Conservation (phyloP, 1,140 invertebrate genomes). For the Holcopasites calliopsidis region DNA sequence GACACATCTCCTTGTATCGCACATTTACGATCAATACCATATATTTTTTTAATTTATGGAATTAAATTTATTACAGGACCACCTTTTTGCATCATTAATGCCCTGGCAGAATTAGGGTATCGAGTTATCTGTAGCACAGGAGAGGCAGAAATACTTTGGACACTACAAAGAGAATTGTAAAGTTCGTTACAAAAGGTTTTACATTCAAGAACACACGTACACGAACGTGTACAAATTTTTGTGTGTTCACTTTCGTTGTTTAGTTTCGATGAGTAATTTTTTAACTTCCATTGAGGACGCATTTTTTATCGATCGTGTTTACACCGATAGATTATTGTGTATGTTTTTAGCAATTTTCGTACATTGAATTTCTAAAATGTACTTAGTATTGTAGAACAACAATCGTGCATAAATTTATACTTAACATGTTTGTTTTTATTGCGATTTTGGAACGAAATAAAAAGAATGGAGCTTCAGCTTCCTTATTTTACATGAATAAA, state of each 20-base stretch:
- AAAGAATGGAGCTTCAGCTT: neutral
- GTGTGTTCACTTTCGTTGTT: constrained; percentile 14
- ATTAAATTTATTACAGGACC: constrained; percentile 76
- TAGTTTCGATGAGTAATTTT: constrained; percentile 1
- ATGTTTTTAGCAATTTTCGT: constrained; percentile 8
- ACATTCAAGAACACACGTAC: neutral
- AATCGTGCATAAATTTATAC: constrained; percentile 3
- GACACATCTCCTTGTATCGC: no score
- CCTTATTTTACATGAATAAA: neutral
- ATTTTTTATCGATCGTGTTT: constrained; percentile 14
- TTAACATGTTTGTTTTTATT: neutral
- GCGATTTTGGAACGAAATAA: neutral
- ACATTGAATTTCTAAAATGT: constrained; percentile 7
- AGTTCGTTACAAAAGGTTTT: neutral
- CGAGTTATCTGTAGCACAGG: constrained; percentile 87
- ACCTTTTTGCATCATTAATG: constrained; percentile 85
- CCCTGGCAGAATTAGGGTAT: constrained; percentile 87
- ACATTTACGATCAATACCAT: neutral
- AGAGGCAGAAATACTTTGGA: constrained; percentile 90
- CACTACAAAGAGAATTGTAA: constrained; percentile 84
- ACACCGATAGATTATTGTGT: neutral
- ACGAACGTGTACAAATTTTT: no score
- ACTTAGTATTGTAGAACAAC: neutral
- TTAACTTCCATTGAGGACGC: constrained; percentile 11
- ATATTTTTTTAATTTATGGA: constrained; percentile 20